These are phyloP conservation scores for Cisticola juncidis DNA, from an alignment of 2,113 vertebrate species.

Conservation along the genomic window DNA sequence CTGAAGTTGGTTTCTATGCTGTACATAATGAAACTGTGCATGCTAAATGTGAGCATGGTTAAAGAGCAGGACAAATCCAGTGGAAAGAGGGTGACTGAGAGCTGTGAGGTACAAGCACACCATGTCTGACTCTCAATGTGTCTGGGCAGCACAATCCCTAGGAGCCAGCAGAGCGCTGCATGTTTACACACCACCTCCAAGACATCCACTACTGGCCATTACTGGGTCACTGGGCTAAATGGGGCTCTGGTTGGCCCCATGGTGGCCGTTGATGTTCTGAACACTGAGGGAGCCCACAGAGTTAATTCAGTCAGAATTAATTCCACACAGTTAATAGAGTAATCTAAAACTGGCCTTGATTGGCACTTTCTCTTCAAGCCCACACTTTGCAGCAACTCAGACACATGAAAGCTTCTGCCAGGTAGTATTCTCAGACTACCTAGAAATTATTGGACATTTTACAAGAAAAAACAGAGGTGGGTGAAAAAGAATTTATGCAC, in stretches of 20 bases:
- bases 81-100: neutral
- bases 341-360: neutral
- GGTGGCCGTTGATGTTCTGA: neutral
- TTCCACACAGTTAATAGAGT: neutral
- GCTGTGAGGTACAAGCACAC: neutral
- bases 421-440: neutral
- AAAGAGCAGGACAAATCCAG: neutral
- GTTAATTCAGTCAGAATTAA: neutral
- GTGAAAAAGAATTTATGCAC: neutral
- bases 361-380: neutral
- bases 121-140: neutral
- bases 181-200: neutral
- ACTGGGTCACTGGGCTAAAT: neutral
- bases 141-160: neutral
- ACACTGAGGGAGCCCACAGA: neutral
- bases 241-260: neutral
- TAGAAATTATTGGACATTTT: neutral
- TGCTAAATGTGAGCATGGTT: neutral
- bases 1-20: neutral
- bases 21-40: rapidly evolving
- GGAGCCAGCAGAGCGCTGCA: neutral
- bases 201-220: neutral
- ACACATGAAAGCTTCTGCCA: neutral
- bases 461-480: neutral
- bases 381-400: neutral